Conservation (phyloP, 2,797 vertebrate genomes). For the Petrocephalus schoutedeni region DNA sequence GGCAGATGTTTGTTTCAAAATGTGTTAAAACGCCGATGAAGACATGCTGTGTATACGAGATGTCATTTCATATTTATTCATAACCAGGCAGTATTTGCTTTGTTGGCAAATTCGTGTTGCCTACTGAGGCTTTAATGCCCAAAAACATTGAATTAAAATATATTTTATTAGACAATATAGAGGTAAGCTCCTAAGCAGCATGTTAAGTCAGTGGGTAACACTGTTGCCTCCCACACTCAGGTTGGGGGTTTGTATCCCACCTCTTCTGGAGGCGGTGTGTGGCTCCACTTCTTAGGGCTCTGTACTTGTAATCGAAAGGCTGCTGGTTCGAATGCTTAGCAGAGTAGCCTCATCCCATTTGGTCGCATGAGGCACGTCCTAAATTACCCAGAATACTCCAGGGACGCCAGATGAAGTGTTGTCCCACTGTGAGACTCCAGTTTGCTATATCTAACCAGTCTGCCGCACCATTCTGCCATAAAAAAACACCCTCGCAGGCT, state of each 20-base stretch:
- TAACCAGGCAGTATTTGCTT: not conserved
- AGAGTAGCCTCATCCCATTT: not conserved
- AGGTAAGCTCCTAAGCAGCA: not conserved
- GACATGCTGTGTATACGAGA: not conserved
- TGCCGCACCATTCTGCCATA: not conserved
- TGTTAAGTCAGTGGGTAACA: not conserved
- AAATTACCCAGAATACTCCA: not conserved
- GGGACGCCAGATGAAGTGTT: not conserved
- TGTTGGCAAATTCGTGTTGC: not conserved
- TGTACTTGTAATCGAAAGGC: not conserved
- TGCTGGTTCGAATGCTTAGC: not conserved
- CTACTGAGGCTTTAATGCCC: not conserved
- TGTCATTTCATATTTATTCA: not conserved
- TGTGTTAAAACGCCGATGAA: not conserved
- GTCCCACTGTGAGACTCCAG: not conserved
- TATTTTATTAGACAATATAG: not conserved
- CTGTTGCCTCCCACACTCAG: not conserved
- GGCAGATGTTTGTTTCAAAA: not conserved
- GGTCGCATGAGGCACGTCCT: not conserved
- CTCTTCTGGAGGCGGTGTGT: not conserved
- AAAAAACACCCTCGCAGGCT: not conserved
- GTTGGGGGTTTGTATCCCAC: not conserved
- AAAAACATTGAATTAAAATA: not conserved
- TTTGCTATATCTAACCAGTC: not conserved
- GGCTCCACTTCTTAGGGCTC: not conserved